phyloP scores from a whole-genome alignment of 2,888 invertebrate species.

The Petrolisthes manimaculis region DNA sequence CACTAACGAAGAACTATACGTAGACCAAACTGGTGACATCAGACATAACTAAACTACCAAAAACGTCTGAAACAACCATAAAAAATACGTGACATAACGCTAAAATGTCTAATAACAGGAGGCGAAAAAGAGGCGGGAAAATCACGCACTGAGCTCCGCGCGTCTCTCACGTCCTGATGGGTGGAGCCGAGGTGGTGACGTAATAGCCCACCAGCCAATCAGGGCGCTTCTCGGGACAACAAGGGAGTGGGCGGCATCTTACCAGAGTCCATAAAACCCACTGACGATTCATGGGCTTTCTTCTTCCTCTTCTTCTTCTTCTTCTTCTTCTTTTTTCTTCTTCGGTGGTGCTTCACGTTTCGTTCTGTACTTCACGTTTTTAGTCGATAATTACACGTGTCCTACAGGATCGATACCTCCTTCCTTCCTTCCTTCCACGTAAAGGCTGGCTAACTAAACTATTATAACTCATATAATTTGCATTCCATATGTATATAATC shows the following conservation, averaged over 20 bases:
- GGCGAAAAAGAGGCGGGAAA: constrained; percentile 29
- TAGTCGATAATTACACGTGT: too few species aligned
- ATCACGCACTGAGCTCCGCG: constrained; percentile 48
- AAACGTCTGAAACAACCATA: background rate
- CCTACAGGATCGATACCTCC: too few species aligned
- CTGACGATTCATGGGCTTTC: constrained; percentile 51
- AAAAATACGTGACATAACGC: constrained; percentile 16
- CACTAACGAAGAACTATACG: background rate
- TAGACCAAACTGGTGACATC: background rate
- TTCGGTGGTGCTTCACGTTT: background rate
- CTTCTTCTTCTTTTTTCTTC: constrained; percentile 16
- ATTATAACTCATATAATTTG: too few species aligned
- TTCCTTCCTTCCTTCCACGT: too few species aligned
- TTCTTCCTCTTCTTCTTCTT: constrained; percentile 38
- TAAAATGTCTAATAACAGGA: constrained; percentile 1
- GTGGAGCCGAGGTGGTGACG: constrained; percentile 33
- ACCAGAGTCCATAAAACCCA: constrained; percentile 52
- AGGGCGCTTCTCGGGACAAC: constrained; percentile 49
- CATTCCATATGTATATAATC: too few species aligned
- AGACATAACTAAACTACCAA: background rate
- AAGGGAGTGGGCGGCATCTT: constrained; percentile 60
- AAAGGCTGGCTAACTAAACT: background rate
- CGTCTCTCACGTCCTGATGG: constrained; percentile 35
- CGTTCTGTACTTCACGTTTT: background rate
- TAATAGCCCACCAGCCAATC: constrained; percentile 33